Conservation (phyloP, 2,797 vertebrate genomes). For the Protonibea diacanthus region DNA sequence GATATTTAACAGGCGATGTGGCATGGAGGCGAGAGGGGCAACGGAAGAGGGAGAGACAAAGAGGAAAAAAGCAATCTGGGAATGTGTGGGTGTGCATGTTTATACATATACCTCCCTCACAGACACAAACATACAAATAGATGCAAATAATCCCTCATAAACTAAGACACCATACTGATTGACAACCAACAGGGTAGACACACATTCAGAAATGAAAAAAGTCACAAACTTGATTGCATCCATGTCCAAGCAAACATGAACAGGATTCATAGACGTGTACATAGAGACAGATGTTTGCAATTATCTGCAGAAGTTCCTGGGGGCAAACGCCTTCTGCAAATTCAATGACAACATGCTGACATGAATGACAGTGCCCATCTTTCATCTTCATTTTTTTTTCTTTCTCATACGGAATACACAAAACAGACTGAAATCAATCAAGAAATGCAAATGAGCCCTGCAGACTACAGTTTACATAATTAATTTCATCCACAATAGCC, state of each 20-base stretch:
- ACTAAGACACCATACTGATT: constrained; percentile 15
- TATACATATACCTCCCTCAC: constrained; percentile 21
- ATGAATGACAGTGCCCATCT: constrained; percentile 60
- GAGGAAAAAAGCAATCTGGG: constrained; percentile 29
- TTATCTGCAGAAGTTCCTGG: constrained; percentile 57
- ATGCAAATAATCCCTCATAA: constrained; percentile 28
- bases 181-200: constrained; percentile 15
- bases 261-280: constrained; percentile 32
- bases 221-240: constrained; percentile 22
- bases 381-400: constrained; percentile 48
- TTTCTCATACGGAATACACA: constrained; percentile 36
- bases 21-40: constrained; percentile 21
- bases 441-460: constrained; percentile 73
- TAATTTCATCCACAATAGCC: constrained; percentile 69
- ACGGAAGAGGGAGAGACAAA: constrained; percentile 31
- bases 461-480: constrained; percentile 70
- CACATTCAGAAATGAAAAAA: constrained; percentile 18
- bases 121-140: constrained; percentile 26
- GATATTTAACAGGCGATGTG: constrained; percentile 66
- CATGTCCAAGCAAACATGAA: constrained; percentile 36
- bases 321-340: constrained; percentile 42
- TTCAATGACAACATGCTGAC: constrained; percentile 51
- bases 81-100: constrained; percentile 19
- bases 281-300: constrained; percentile 64
- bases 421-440: constrained; percentile 72